Evolutionary conservation across 2,113 vertebrate genomes (phyloP).

Genomic region (Mionectes macconnelli): DNA sequence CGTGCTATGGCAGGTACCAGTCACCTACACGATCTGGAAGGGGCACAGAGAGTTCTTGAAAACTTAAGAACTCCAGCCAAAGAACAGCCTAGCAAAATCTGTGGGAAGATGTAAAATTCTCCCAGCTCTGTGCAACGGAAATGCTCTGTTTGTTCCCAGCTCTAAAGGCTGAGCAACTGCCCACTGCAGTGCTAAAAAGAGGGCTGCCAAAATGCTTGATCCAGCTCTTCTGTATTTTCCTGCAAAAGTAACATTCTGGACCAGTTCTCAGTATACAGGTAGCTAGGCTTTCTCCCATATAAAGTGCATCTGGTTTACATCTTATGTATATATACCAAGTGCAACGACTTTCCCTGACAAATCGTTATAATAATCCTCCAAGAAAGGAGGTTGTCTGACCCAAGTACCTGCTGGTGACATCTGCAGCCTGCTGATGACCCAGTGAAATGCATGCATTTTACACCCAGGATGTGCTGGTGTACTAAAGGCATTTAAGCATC

Average conservation of each 20-base stretch:
- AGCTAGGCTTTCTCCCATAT: slow-evolving; percentile 54
- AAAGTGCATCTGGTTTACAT: slow-evolving; percentile 73
- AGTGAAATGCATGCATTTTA: not conserved
- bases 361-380: not conserved
- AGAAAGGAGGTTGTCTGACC: not conserved
- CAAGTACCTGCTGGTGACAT: slow-evolving; percentile 3
- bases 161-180: slow-evolving; percentile 20
- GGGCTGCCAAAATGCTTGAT: slow-evolving; percentile 10
- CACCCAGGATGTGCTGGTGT: not conserved
- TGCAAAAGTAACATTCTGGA: slow-evolving; percentile 20
- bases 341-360: not conserved
- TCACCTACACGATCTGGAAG: slow-evolving; percentile 1
- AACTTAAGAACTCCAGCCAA: slow-evolving; percentile 29
- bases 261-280: not conserved
- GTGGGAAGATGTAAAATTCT: slow-evolving; percentile 4
- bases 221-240: slow-evolving; percentile 17
- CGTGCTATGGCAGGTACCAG: slow-evolving; percentile 51
- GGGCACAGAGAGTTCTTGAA: slow-evolving; percentile 3
- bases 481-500: not conserved
- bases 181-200: not conserved
- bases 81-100: slow-evolving; percentile 18
- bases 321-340: not conserved
- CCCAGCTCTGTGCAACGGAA: slow-evolving; percentile 31
- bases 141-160: slow-evolving; percentile 32
- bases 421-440: not conserved